Evolutionary conservation across 2,888 invertebrate species (phyloP).

Genomic region (Hofmannophila pseudospretella): DNA sequence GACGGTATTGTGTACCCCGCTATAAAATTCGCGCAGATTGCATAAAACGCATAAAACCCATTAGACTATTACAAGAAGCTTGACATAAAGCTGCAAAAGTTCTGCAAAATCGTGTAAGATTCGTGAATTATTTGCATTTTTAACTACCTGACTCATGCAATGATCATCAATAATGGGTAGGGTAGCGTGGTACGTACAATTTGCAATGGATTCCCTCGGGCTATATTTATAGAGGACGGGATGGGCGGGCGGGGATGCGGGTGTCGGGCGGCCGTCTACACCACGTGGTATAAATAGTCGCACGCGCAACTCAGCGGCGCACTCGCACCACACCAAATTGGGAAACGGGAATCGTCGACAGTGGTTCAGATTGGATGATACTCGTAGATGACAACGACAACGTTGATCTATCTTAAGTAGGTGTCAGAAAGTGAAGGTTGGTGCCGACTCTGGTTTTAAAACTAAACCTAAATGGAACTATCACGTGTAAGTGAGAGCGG

Average conservation of each 20-base stretch:
- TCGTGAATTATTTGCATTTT: background rate
- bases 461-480: too few relatives aligned
- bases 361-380: conserved; percentile 24
- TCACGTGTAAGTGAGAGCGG: too few relatives aligned
- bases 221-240: conserved; percentile 59
- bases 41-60: too few relatives aligned
- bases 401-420: too few relatives aligned
- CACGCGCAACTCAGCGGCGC: conserved; percentile 47
- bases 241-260: conserved; percentile 24
- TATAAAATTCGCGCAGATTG: too few relatives aligned
- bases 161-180: conserved; percentile 3
- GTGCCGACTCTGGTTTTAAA: too few relatives aligned
- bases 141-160: conserved; percentile 2
- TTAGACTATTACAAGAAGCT: too few relatives aligned
- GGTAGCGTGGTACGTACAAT: too few relatives aligned
- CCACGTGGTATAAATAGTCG: conserved; percentile 71
- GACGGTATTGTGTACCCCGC: too few relatives aligned
- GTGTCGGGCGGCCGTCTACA: conserved; percentile 22
- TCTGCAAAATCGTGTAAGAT: background rate
- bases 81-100: background rate
- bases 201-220: conserved; percentile 62
- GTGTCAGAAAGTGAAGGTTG: too few relatives aligned
- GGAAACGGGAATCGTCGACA: conserved; percentile 51
- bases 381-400: too few relatives aligned
- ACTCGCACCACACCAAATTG: conserved; percentile 63